These are phyloP conservation scores for Parnassius mnemosyne DNA, from an alignment of 2,888 invertebrate species.

Conservation along the genomic window DNA sequence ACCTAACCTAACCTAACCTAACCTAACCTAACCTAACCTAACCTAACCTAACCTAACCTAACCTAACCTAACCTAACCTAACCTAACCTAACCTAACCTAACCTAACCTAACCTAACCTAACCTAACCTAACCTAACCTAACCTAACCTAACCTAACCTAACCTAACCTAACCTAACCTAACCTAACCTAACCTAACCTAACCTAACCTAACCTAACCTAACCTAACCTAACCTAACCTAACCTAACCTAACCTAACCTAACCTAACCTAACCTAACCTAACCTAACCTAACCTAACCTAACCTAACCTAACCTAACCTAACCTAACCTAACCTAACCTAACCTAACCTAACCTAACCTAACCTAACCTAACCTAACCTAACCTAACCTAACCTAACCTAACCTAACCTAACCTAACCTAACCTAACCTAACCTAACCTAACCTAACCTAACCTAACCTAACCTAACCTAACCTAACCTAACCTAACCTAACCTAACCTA, in stretches of 20 bases:
- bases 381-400: too few relatives aligned
- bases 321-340: too few relatives aligned
- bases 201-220: slow-evolving; percentile 27
- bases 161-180: slow-evolving; percentile 3
- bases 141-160: slow-evolving; percentile 4
- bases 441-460: too few relatives aligned
- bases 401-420: too few relatives aligned
- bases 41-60: not conserved
- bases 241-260: slow-evolving; percentile 28
- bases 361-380: too few relatives aligned
- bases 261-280: slow-evolving; percentile 27
- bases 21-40: not conserved
- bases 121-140: slow-evolving; percentile 4
- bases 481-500: too few relatives aligned
- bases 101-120: slow-evolving; percentile 1
- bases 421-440: too few relatives aligned
- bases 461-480: too few relatives aligned
- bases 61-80: not conserved
- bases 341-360: too few relatives aligned
- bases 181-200: slow-evolving; percentile 27
- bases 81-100: not conserved
- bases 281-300: slow-evolving; percentile 28
- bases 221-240: slow-evolving; percentile 28
- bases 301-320: not conserved
- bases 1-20: not conserved